A percentile compares a stretch with the other conserved stretches of the same genome.
These are phyloP conservation scores for Sinocyclocheilus maitianheensis DNA, from an alignment of 2,113 vertebrate genomes.

Conservation along the genomic window DNA sequence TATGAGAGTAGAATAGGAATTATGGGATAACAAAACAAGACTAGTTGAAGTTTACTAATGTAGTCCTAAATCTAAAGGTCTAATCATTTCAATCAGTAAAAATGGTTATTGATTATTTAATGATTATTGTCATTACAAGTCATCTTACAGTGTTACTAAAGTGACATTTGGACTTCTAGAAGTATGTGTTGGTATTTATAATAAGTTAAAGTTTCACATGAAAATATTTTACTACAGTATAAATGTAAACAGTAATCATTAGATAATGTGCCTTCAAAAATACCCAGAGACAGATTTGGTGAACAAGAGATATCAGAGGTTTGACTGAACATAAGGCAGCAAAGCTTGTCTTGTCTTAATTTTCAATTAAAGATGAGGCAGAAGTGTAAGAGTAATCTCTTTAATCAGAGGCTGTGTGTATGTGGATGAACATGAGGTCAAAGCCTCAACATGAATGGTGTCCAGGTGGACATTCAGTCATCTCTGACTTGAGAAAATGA, in stretches of 20 bases:
- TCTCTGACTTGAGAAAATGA: too few species aligned
- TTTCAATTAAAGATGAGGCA: neutral
- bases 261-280: neutral
- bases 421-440: too few species aligned
- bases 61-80: neutral
- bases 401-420: neutral
- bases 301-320: neutral
- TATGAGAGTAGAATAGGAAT: neutral
- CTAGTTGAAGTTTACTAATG: neutral
- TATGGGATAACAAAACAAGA: too few species aligned
- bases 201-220: neutral
- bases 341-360: neutral
- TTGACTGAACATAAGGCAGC: neutral
- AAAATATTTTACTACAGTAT: neutral
- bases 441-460: too few species aligned
- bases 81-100: neutral
- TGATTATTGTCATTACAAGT: too few species aligned
- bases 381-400: too few species aligned
- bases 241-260: neutral
- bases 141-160: too few species aligned
- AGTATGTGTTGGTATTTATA: too few species aligned
- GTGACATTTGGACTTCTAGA: too few species aligned
- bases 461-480: too few species aligned
- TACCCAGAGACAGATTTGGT: neutral
- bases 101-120: too few species aligned